phyloP scores from a whole-genome alignment of 2,113 vertebrate genomes.

The Salvelinus alpinus region DNA sequence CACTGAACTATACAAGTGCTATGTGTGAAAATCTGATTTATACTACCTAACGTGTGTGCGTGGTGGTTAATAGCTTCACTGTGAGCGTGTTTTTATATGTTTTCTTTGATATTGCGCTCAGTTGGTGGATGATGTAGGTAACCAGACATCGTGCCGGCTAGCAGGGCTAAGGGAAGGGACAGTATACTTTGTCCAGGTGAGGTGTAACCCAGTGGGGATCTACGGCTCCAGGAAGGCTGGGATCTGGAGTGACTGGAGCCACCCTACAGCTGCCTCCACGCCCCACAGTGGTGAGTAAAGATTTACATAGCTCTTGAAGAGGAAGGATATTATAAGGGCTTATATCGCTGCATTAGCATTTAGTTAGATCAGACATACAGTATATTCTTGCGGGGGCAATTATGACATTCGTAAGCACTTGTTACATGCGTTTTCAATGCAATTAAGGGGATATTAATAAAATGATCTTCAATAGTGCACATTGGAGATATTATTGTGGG shows the following conservation, averaged over 20 bases:
- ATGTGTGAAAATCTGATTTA: neutral
- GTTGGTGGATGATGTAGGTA: constrained; percentile 90
- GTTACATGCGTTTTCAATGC: neutral
- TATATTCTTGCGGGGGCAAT: neutral
- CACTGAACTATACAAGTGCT: neutral
- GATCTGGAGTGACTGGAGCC: constrained; percentile 96
- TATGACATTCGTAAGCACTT: neutral
- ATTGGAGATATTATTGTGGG: neutral
- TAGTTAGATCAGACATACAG: neutral
- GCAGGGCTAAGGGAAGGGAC: constrained; percentile 87
- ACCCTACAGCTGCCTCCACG: constrained; percentile 88
- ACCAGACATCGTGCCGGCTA: constrained; percentile 89
- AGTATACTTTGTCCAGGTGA: constrained; percentile 92
- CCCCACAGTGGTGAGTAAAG: constrained; percentile 81
- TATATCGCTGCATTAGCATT: neutral
- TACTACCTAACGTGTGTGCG: neutral
- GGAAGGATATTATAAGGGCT: neutral
- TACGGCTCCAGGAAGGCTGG: constrained; percentile 91
- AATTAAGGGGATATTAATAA: neutral
- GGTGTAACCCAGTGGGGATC: constrained; percentile 92
- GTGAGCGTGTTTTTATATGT: constrained; percentile 1
- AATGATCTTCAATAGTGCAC: neutral
- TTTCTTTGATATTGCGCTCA: constrained; percentile 54
- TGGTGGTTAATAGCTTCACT: neutral
- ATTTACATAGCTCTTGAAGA: no score